These are phyloP conservation scores for Aphelenchoides fujianensis DNA, from an alignment of 1,140 invertebrate genomes.

Conservation along the genomic window DNA sequence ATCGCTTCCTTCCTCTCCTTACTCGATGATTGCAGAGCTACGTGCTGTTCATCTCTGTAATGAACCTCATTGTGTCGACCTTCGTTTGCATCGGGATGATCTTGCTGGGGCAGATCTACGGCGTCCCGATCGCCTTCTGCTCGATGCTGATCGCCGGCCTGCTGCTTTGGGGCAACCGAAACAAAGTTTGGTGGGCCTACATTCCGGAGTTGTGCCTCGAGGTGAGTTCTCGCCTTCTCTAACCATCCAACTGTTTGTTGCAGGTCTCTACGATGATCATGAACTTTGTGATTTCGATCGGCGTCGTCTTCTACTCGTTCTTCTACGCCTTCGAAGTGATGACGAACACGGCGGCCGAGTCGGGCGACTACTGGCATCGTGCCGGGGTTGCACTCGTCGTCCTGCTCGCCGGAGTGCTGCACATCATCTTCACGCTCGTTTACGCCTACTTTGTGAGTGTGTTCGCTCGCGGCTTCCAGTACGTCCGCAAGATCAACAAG, in stretches of 20 bases:
- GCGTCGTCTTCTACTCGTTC: not conserved
- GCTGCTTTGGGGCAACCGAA: conserved; percentile 9
- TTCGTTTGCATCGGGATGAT: not conserved
- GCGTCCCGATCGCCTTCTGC: not conserved
- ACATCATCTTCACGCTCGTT: not conserved
- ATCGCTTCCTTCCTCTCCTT: no score
- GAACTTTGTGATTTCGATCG: not conserved
- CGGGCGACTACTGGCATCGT: not conserved
- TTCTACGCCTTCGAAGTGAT: not conserved
- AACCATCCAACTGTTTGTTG: not conserved
- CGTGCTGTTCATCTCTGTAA: not conserved
- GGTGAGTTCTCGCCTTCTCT: conserved; percentile 1
- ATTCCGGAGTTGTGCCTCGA: not conserved
- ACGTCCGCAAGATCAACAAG: not conserved
- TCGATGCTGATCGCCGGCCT: not conserved
- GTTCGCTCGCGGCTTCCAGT: not conserved
- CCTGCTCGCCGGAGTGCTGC: not conserved
- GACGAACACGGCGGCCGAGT: not conserved
- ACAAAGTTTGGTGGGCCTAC: conserved; percentile 3
- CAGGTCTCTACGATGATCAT: no score
- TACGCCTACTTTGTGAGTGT: not conserved
- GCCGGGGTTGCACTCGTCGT: not conserved
- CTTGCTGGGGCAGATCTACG: conserved; percentile 1
- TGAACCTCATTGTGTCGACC: not conserved
- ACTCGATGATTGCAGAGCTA: not conserved